Conservation (phyloP, 2,113 vertebrate genomes). For the Aspiorhynchus laticeps region DNA sequence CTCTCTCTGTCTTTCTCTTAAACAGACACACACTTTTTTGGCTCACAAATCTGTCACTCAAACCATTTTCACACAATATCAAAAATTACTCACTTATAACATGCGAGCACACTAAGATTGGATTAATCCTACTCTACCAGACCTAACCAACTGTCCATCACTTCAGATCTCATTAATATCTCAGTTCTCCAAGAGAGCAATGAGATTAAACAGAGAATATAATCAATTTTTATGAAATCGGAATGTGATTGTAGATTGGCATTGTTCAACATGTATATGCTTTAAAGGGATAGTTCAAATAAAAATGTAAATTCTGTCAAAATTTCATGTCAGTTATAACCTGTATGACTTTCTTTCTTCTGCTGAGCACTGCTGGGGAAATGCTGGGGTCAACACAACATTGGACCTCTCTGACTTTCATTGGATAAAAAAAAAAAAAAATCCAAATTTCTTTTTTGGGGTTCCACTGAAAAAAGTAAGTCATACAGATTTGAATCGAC, state of each 20-base stretch:
- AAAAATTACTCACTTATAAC: conserved; percentile 43
- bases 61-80: conserved; percentile 35
- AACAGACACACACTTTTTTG: conserved; percentile 63
- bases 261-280: background rate
- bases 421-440: background rate
- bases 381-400: background rate
- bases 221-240: background rate
- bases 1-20: conserved; percentile 64
- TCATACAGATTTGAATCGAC: background rate
- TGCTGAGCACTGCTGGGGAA: too few relatives aligned
- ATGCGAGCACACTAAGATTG: background rate
- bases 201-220: background rate
- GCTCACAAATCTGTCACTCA: conserved; percentile 53
- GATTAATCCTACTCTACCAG: conserved; percentile 4
- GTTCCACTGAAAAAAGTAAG: background rate
- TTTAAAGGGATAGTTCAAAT: background rate
- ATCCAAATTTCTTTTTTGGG: background rate
- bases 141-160: background rate
- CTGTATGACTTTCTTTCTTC: too few relatives aligned
- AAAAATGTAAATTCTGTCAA: background rate
- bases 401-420: background rate
- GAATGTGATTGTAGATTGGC: background rate
- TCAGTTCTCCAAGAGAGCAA: background rate
- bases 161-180: conserved; percentile 1
- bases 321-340: background rate